These are phyloP conservation scores for Pandemis heparana DNA, from an alignment of 2,888 invertebrate genomes.

Conservation along the genomic window DNA sequence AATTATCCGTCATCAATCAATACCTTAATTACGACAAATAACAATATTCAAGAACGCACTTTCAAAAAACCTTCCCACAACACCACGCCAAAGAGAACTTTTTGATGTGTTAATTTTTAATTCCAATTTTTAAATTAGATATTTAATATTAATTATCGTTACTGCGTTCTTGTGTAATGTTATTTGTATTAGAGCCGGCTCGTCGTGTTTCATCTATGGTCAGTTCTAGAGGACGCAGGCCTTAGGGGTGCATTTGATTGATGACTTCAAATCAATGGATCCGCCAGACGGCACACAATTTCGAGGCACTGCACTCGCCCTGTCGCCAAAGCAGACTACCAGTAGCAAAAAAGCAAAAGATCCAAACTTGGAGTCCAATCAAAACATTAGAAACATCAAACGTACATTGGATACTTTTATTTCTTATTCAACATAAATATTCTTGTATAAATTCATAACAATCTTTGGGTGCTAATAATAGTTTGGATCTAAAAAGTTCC, in stretches of 20 bases:
- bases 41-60: slow-evolving; percentile 59
- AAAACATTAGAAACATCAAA: slow-evolving; percentile 47
- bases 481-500: slow-evolving; percentile 71
- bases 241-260: slow-evolving; percentile 76
- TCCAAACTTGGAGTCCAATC: slow-evolving; percentile 71
- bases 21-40: slow-evolving; percentile 53
- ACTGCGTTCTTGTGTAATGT: slow-evolving; percentile 55
- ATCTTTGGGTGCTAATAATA: slow-evolving; percentile 84
- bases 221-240: slow-evolving; percentile 82
- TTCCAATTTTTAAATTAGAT: background rate
- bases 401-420: slow-evolving; percentile 79
- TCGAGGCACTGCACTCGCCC: slow-evolving; percentile 3
- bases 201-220: slow-evolving; percentile 81
- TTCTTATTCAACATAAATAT: slow-evolving; percentile 85
- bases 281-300: slow-evolving; percentile 54
- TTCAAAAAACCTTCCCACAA: background rate
- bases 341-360: slow-evolving; percentile 49
- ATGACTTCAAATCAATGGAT: slow-evolving; percentile 86
- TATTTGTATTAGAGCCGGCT: slow-evolving; percentile 64
- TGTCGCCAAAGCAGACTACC: slow-evolving; percentile 23
- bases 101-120: background rate
- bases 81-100: background rate
- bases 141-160: background rate
- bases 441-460: slow-evolving; percentile 86
- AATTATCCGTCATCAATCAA: slow-evolving; percentile 85